These are phyloP conservation scores for Centropus bengalensis DNA, from an alignment of 2,113 vertebrate genomes.

Conservation along the genomic window DNA sequence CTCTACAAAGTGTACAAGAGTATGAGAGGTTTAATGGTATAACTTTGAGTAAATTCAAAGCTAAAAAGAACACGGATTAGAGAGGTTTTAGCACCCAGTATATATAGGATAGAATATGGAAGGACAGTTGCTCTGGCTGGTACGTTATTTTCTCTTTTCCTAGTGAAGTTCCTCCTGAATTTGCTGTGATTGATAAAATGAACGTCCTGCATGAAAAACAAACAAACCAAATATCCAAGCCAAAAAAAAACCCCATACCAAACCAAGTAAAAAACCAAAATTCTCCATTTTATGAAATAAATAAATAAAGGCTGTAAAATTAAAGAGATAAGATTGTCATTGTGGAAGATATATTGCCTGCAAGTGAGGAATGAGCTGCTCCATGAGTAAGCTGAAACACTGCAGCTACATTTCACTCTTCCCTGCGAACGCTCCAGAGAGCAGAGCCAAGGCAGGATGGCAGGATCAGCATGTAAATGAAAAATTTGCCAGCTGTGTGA, in stretches of 20 bases:
- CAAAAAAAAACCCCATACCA: not conserved
- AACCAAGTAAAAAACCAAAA: not conserved
- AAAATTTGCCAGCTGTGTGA: not conserved
- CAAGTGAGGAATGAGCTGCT: not conserved
- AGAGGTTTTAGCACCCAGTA: not conserved
- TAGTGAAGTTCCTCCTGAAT: not conserved
- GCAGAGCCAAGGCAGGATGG: not conserved
- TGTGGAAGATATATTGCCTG: slow-evolving; percentile 9
- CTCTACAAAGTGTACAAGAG: not conserved
- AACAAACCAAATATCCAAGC: not conserved
- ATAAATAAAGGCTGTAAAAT: not conserved
- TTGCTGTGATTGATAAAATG: not conserved
- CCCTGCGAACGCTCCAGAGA: not conserved
- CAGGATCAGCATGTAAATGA: slow-evolving; percentile 17
- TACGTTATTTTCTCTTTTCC: not conserved
- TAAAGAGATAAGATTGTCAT: not conserved
- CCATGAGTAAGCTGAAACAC: not conserved
- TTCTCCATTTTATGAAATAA: not conserved
- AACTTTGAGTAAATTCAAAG: not conserved
- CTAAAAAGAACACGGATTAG: not conserved
- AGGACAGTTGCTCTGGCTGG: not conserved
- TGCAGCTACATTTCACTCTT: not conserved
- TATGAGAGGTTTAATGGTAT: not conserved
- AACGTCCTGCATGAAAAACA: not conserved
- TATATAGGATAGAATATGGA: not conserved